Evolutionary conservation across 2,888 invertebrate genomes (phyloP), one percentile per base, ranked within the genome.

Genomic region (Mythimna loreyi): DNA sequence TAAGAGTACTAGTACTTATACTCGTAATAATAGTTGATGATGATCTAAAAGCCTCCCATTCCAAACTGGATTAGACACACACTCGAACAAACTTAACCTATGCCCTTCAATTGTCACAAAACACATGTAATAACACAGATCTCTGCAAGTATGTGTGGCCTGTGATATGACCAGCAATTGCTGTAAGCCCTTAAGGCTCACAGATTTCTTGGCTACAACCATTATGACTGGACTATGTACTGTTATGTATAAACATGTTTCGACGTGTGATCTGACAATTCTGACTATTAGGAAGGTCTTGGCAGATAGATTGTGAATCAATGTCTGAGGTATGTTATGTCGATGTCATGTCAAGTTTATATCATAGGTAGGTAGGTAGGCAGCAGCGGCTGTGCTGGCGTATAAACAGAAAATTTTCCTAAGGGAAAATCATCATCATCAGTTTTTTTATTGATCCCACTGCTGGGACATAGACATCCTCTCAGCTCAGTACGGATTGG

Each of bases 91-190:
- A 49, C 52, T 36, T 55, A 55, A 73, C 50, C 61, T 52, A 9
- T 45, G 36, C 53, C 61, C 63, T 77, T 67, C 28, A 59, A 78
- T 73, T 78, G 73, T 65, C 73, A 68, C 73, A 63, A 47, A 65
- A 67, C 47, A 67, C 40, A 36, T 59, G 33, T 55, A 49, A 49
- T 30, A 40, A 3, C 5, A 11, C 33, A 47, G 13, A 43, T 21
- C 9, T 59, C 1, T 65, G 6, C 25, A 16, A 40, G 36, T 61
- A 16, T 61, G 13, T 56, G 55, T 58, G 40, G 25, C 43, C 25
- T 63, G 62, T 55, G 69, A 65, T 78, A 78, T 69, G 52, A 53
- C 30, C 23, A 45, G 5, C 57, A 78, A 74, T 78, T 70, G 50
- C 61, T 8, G 2, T 36, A 47, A 62, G 66, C 61, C 73, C 61